Evolutionary conservation across 2,888 invertebrate genomes (phyloP).

Genomic region (Drosophila pegasa): DNA sequence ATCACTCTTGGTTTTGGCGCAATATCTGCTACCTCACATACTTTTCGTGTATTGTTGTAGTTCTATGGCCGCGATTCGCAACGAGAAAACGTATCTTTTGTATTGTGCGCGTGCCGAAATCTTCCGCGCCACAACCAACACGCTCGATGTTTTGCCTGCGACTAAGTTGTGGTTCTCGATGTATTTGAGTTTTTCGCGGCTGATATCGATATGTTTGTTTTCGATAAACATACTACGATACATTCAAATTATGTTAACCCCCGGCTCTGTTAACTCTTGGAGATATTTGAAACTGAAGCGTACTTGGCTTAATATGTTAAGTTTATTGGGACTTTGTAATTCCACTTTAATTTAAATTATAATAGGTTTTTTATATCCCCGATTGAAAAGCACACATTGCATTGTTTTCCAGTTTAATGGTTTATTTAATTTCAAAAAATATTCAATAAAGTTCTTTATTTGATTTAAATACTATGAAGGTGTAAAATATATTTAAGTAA

Average conservation of each 20-base stretch:
- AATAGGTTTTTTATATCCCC: too few relatives aligned
- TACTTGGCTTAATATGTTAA: background rate
- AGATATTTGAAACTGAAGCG: background rate
- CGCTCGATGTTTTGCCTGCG: conserved; percentile 36
- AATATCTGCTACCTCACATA: conserved; percentile 28
- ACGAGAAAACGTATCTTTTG: conserved; percentile 21
- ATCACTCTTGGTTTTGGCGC: conserved; percentile 40
- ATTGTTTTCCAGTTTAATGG: background rate
- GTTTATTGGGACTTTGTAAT: too few relatives aligned
- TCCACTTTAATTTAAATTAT: too few relatives aligned
- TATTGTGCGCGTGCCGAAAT: conserved; percentile 1
- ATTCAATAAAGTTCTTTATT: conserved; percentile 33
- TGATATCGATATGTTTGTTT: conserved; percentile 23
- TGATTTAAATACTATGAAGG: conserved; percentile 31
- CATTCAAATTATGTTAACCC: conserved; percentile 10
- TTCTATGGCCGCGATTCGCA: conserved; percentile 15
- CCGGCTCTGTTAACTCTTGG: conserved; percentile 4
- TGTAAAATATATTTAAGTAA: conserved; percentile 29
- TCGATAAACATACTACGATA: conserved; percentile 7
- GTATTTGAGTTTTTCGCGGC: conserved; percentile 34
- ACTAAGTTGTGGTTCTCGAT: conserved; percentile 32
- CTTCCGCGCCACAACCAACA: conserved; percentile 30
- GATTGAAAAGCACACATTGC: background rate
- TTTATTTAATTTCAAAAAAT: conserved; percentile 46
- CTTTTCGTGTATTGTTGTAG: conserved; percentile 26